phyloP scores from a whole-genome alignment of 2,797 vertebrate genomes.

The Momotus momota region DNA sequence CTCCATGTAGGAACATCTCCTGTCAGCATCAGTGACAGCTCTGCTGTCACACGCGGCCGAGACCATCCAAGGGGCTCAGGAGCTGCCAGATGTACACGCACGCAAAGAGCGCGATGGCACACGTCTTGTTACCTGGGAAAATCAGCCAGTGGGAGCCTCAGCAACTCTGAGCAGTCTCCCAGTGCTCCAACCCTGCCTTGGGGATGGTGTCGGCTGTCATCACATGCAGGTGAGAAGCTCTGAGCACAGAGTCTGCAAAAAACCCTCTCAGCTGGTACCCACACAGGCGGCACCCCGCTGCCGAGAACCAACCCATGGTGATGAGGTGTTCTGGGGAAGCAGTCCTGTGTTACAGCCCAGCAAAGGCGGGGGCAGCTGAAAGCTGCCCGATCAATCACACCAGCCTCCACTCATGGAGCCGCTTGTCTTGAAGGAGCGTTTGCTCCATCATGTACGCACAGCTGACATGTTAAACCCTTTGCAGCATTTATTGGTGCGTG shows the following conservation, averaged over 20 bases:
- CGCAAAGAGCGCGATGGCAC: fast-evolving
- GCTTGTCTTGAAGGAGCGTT: background rate
- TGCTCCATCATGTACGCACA: background rate
- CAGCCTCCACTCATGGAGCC: background rate
- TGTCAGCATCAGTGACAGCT: background rate
- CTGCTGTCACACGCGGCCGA: fast-evolving
- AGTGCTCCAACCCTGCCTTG: background rate
- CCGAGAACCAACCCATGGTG: fast-evolving
- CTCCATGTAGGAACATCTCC: background rate
- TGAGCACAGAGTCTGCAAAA: background rate
- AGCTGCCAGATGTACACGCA: background rate
- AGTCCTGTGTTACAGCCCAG: background rate
- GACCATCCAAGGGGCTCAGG: background rate
- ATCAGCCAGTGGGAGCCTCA: background rate
- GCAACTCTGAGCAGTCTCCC: background rate
- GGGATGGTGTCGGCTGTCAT: fast-evolving
- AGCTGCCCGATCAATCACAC: conserved; percentile 10
- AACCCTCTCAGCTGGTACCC: background rate
- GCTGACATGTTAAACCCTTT: background rate
- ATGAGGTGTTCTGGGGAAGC: fast-evolving
- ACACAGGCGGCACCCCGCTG: fast-evolving
- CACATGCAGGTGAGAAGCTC: fast-evolving
- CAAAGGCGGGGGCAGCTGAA: background rate
- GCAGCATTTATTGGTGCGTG: background rate
- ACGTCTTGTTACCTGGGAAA: fast-evolving